Percentiles rank a stretch among this genome's conserved stretches.
phyloP scores from a whole-genome alignment of 1,140 invertebrate species.

The Halesus radiatus region DNA sequence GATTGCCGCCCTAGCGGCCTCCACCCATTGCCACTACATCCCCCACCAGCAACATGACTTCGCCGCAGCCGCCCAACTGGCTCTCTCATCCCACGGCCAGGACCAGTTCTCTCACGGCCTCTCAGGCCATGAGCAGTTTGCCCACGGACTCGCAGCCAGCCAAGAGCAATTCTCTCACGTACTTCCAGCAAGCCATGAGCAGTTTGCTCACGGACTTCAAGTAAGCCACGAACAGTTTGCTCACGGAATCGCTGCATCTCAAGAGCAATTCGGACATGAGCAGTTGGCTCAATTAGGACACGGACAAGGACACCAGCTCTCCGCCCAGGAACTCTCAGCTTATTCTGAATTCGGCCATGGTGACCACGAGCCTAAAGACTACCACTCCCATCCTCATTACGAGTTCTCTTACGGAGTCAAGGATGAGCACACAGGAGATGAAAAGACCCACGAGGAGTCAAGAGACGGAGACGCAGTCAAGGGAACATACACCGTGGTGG shows the following conservation, averaged over 20 bases:
- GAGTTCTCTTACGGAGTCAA: constrained; percentile 59
- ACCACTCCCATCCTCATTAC: constrained; percentile 57
- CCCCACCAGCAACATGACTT: constrained; percentile 20
- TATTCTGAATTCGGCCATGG: constrained; percentile 51
- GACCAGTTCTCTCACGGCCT: background rate
- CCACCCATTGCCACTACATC: constrained; percentile 8
- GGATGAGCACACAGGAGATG: constrained; percentile 60
- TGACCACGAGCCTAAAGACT: constrained; percentile 49
- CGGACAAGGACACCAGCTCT: background rate
- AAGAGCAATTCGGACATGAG: background rate
- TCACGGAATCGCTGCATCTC: background rate
- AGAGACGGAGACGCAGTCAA: constrained; percentile 61
- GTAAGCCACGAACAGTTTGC: no score
- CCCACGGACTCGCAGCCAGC: background rate
- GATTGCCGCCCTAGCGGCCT: constrained; percentile 36
- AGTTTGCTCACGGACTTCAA: no score
- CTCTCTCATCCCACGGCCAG: background rate
- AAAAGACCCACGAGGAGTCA: constrained; percentile 60
- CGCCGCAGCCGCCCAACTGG: background rate
- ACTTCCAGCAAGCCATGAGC: no score
- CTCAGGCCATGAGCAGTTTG: background rate
- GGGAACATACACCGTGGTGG: constrained; percentile 65
- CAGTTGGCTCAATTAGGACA: background rate
- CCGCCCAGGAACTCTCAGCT: constrained; percentile 10
- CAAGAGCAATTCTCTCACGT: no score